Evolutionary conservation across 2,113 vertebrate species (phyloP).

Genomic region (Guaruba guarouba): DNA sequence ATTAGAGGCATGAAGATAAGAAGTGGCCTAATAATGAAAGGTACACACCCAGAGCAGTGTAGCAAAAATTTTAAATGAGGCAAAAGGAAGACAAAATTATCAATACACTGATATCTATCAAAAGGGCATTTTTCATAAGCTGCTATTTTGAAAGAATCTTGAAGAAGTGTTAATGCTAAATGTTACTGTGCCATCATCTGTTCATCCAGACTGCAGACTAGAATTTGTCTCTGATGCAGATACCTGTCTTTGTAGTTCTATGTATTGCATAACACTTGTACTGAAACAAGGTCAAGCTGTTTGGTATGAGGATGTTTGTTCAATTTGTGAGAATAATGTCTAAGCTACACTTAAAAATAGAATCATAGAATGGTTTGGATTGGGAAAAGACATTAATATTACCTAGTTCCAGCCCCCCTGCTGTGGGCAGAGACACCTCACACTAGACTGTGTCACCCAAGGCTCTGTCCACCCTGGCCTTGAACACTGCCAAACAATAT

Average conservation of each 20-base stretch:
- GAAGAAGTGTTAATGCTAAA: neutral
- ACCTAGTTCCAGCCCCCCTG: neutral
- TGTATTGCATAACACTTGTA: neutral
- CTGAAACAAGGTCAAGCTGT: neutral
- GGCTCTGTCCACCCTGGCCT: neutral
- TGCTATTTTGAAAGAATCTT: neutral
- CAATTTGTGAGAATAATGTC: neutral
- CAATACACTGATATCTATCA: neutral
- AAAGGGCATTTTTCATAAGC: neutral
- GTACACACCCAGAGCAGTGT: neutral
- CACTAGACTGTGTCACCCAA: neutral
- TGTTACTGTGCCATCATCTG: neutral
- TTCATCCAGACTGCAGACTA: neutral
- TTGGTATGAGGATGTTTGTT: neutral
- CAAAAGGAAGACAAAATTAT: neutral
- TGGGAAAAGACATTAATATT: neutral
- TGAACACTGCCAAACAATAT: neutral
- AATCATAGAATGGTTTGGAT: neutral
- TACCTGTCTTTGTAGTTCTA: neutral
- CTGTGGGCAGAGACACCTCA: neutral
- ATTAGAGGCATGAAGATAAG: constrained; percentile 21
- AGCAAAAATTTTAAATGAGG: neutral
- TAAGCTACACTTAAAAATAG: neutral
- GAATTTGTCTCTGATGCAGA: neutral
- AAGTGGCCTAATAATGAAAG: neutral